Conservation (phyloP, 2,113 vertebrate genomes). For the Seriola quinqueradiata region DNA sequence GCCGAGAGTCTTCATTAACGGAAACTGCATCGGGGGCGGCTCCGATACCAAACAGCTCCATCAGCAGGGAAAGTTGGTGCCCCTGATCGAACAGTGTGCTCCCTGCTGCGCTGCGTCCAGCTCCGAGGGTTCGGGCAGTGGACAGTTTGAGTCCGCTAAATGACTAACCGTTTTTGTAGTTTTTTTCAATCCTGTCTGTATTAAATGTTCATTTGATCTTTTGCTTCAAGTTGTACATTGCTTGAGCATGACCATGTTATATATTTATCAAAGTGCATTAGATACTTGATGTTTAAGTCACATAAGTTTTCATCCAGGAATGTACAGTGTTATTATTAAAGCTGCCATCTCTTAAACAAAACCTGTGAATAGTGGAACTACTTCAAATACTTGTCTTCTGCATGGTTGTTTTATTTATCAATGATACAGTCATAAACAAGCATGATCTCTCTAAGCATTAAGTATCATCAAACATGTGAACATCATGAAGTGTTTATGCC, state of each 20-base stretch:
- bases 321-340: slow-evolving; percentile 59
- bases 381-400: slow-evolving; percentile 4
- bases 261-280: slow-evolving; percentile 42
- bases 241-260: slow-evolving; percentile 41
- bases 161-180: slow-evolving; percentile 74
- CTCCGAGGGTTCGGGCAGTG: slow-evolving; percentile 77
- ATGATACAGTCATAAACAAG: background rate
- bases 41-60: slow-evolving; percentile 91
- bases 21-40: slow-evolving; percentile 93
- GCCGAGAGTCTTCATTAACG: slow-evolving; percentile 95
- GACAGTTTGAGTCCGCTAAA: slow-evolving; percentile 64
- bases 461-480: slow-evolving; percentile 8
- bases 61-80: slow-evolving; percentile 90
- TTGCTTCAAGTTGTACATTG: slow-evolving; percentile 22
- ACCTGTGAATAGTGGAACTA: slow-evolving; percentile 18
- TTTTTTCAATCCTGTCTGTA: slow-evolving; percentile 54
- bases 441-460: background rate
- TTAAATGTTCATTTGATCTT: slow-evolving; percentile 35
- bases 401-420: slow-evolving; percentile 8
- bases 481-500: background rate
- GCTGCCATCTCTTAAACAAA: slow-evolving; percentile 43
- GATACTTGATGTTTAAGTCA: slow-evolving; percentile 19
- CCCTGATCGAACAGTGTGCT: slow-evolving; percentile 89
- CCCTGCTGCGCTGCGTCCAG: slow-evolving; percentile 75
- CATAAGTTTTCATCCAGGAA: slow-evolving; percentile 1